Evolutionary conservation across 1,140 invertebrate genomes (phyloP).

Genomic region (Papilio polytes): DNA sequence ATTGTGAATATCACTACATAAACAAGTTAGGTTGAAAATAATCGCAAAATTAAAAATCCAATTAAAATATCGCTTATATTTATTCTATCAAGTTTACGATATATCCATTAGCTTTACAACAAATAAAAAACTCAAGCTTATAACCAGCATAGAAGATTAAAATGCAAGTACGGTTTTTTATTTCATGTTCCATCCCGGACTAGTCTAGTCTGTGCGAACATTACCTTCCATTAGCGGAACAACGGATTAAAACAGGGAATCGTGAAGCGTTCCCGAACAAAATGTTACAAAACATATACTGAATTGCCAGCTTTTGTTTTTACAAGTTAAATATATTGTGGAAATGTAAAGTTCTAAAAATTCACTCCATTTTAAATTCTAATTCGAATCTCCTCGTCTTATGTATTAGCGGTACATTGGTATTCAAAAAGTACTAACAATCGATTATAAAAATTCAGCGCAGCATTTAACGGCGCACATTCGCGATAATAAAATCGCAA

Average conservation of each 20-base stretch:
- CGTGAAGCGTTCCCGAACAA: not conserved
- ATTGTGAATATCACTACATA: not conserved
- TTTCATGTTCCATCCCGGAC: constrained; percentile 12
- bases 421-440: constrained; percentile 23
- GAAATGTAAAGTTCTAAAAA: not conserved
- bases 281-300: constrained; percentile 41
- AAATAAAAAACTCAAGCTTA: constrained; percentile 29
- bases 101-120: not conserved
- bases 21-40: not conserved
- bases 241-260: constrained; percentile 60
- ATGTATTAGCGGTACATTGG: not conserved
- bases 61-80: not conserved
- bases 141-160: constrained; percentile 35
- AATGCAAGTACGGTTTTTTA: constrained; percentile 7
- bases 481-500: constrained; percentile 32
- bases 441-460: constrained; percentile 15
- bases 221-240: constrained; percentile 73
- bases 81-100: not conserved
- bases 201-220: constrained; percentile 42
- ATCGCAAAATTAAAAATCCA: not conserved
- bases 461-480: not conserved
- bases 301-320: not conserved
- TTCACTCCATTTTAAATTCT: not conserved
- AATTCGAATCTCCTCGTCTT: constrained; percentile 40
- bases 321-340: constrained; percentile 65